phyloP scores from a whole-genome alignment of 2,113 vertebrate species.

The Megaceryle maxima region DNA sequence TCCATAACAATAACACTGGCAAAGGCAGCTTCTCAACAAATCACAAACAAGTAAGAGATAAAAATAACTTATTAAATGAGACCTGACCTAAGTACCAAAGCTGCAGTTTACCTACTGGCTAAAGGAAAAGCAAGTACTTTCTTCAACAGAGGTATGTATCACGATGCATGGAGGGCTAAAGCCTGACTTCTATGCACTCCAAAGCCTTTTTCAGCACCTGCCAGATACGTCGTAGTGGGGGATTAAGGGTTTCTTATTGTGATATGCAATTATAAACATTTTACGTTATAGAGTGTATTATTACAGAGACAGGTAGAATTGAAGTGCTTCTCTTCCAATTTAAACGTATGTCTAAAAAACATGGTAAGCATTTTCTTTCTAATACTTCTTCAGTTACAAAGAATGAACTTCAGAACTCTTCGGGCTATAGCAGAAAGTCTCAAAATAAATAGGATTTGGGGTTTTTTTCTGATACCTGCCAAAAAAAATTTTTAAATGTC shows the following conservation, averaged over 20 bases:
- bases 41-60: not conserved
- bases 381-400: not conserved
- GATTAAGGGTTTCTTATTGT: not conserved
- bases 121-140: not conserved
- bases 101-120: not conserved
- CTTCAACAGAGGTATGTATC: not conserved
- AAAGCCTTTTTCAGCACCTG: not conserved
- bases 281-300: not conserved
- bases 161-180: not conserved
- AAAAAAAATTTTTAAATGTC: not conserved
- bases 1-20: not conserved
- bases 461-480: not conserved
- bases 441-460: not conserved
- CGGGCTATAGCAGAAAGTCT: not conserved
- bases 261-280: not conserved
- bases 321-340: not conserved
- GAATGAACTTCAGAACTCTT: not conserved
- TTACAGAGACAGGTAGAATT: not conserved
- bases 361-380: not conserved
- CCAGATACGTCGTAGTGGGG: not conserved
- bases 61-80: conserved; percentile 1
- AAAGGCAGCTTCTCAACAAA: not conserved
- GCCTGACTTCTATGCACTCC: not conserved
- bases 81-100: not conserved
- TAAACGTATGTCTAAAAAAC: not conserved